Percentiles rank a stretch among this genome's conserved stretches.
Evolutionary conservation across 2,888 invertebrate genomes (phyloP).

Genomic region (Drosophila ustulata): DNA sequence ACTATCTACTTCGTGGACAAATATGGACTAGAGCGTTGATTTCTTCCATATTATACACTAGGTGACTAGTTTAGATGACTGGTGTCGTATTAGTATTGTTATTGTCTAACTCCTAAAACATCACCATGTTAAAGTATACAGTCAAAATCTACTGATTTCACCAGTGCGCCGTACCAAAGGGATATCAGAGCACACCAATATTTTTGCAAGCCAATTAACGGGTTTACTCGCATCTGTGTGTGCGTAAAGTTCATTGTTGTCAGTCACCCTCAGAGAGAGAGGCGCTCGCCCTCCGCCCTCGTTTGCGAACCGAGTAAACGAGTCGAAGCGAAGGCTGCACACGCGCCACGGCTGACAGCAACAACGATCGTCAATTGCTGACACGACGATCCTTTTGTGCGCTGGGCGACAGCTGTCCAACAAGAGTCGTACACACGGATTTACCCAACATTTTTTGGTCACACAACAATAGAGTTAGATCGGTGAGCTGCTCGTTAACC

Average conservation of each 20-base stretch:
- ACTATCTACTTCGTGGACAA: too few relatives aligned
- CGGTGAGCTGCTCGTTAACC: conserved; percentile 44
- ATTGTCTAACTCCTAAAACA: too few relatives aligned
- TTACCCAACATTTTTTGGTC: conserved; percentile 18
- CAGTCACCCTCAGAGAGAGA: conserved; percentile 29
- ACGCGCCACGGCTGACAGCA: conserved; percentile 67
- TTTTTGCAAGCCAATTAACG: conserved; percentile 70
- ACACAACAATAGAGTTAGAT: conserved; percentile 36
- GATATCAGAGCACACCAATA: background rate
- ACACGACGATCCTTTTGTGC: conserved; percentile 34
- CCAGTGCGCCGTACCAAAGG: too few relatives aligned
- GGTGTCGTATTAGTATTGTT: too few relatives aligned
- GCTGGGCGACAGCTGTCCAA: conserved; percentile 44
- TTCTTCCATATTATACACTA: too few relatives aligned
- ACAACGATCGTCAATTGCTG: conserved; percentile 49
- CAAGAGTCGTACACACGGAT: conserved; percentile 7
- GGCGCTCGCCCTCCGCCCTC: conserved; percentile 22
- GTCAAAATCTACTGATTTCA: too few relatives aligned
- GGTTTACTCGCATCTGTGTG: conserved; percentile 47
- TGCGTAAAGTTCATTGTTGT: conserved; percentile 40
- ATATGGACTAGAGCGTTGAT: too few relatives aligned
- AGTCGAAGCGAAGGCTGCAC: conserved; percentile 45
- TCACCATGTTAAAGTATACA: too few relatives aligned
- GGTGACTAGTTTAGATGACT: too few relatives aligned
- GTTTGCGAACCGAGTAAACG: conserved; percentile 24